Conservation (phyloP, 2,113 vertebrate genomes). For the Perccottus glenii region DNA sequence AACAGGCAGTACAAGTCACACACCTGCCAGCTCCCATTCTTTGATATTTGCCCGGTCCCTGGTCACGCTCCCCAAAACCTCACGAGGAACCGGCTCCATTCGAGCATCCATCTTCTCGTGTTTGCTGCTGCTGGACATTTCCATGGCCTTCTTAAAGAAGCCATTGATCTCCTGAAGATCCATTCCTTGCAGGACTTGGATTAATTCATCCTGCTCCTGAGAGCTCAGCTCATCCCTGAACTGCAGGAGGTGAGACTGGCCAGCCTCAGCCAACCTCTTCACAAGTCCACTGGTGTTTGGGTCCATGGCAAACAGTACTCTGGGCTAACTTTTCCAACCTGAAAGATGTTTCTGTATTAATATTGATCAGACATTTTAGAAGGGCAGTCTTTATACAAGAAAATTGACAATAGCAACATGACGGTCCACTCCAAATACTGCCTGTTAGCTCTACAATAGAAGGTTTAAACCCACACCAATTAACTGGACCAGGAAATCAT, state of each 20-base stretch:
- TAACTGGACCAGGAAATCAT: slow-evolving; percentile 5
- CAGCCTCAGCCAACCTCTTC: slow-evolving; percentile 72
- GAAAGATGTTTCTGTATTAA: slow-evolving; percentile 2
- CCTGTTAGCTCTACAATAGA: not conserved
- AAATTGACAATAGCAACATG: not conserved
- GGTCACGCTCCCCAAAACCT: slow-evolving; percentile 88
- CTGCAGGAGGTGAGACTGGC: slow-evolving; percentile 86
- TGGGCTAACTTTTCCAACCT: slow-evolving; percentile 21
- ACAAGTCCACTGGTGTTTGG: slow-evolving; percentile 54
- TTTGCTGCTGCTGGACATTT: slow-evolving; percentile 63
- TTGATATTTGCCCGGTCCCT: slow-evolving; percentile 82
- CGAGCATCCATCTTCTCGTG: slow-evolving; percentile 83
- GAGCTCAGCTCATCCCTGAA: slow-evolving; percentile 85
- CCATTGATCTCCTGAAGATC: slow-evolving; percentile 84
- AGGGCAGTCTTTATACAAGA: not conserved
- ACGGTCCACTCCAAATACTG: not conserved
- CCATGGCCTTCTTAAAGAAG: slow-evolving; percentile 85
- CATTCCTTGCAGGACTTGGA: slow-evolving; percentile 80
- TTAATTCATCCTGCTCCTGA: slow-evolving; percentile 74
- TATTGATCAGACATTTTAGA: too few species aligned
- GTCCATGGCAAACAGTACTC: slow-evolving; percentile 71
- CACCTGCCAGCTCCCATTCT: slow-evolving; percentile 88
- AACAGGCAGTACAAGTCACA: not conserved
- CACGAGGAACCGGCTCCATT: slow-evolving; percentile 89
- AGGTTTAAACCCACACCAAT: slow-evolving; percentile 22